Evolutionary conservation across 2,797 vertebrate genomes (phyloP), one percentile per base, ranked within the genome.

Genomic region (Sparidentex hasta): DNA sequence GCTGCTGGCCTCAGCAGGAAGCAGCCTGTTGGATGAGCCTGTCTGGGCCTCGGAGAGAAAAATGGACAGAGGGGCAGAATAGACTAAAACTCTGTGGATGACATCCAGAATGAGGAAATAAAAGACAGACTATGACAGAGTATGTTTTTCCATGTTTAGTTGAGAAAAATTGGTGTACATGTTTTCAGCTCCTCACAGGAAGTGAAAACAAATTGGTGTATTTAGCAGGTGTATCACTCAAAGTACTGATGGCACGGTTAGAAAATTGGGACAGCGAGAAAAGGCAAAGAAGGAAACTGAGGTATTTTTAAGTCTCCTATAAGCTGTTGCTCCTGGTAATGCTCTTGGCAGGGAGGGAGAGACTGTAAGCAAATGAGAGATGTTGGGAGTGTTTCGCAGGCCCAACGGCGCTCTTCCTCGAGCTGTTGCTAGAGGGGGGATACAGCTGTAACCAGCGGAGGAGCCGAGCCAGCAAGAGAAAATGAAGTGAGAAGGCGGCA

Each of bases 381-480:
- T 66, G 59, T 61, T n/a, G 50, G 50, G 69, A 72, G 61, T 73
- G 64, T 84, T 88, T 87, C 61, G 18, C 72, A 65, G 68, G 85
- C 80, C 47, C 33, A 8, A 29, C 68, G 86, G 81, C 46, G 0
- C 65, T 52, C 55, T 78, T 89, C 81, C 65, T 83, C 5, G n/a
- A 84, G 85, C 81, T 83, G 65, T 84, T 79, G 78, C 86, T 81
- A 51, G 61, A 87, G 68, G 75, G 75, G 63, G 77, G 80, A 84
- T 71, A 65, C 81, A 81, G 79, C 82, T 84, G 84, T 77, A 86
- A 69, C 65, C 68, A 68, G 69, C 38, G 44, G 38, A 66, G 74
- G 71, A 79, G 48, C 25, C 0, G 48, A 81, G 71, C 51, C 47
- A 16, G 23, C 1, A 62, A 29, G 57, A 65, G 65, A 73, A 73